Conservation (phyloP, 1,140 invertebrate genomes). For the Drosophila fuyamai region DNA sequence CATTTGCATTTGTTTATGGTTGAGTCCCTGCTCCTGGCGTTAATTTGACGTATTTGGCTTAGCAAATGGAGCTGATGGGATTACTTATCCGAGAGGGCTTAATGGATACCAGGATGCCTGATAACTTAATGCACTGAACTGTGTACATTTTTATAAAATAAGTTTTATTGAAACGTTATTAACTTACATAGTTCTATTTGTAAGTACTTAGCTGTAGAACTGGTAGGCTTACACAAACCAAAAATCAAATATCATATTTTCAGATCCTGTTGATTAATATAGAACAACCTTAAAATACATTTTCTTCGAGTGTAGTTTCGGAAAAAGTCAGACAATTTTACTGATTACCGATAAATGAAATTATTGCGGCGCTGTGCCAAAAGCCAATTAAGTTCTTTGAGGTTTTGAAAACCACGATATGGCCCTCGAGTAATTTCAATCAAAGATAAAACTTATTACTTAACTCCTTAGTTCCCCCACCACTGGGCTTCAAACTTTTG, state of each 20-base stretch:
- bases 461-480: constrained; percentile 5
- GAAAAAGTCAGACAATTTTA: too few relatives aligned
- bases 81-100: not conserved
- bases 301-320: not conserved
- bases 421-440: constrained; percentile 21
- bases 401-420: constrained; percentile 13
- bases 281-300: not conserved
- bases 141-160: too few relatives aligned
- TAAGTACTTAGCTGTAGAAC: too few relatives aligned
- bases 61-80: constrained; percentile 18
- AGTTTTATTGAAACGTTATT: too few relatives aligned
- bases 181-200: too few relatives aligned
- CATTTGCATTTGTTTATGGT: constrained; percentile 50
- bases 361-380: constrained; percentile 1
- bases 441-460: constrained; percentile 39
- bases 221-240: too few relatives aligned
- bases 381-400: constrained; percentile 2
- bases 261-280: too few relatives aligned
- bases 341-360: constrained; percentile 8
- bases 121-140: too few relatives aligned
- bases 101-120: not conserved
- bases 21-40: not conserved
- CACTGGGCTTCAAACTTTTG: constrained; percentile 6
- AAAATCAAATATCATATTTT: too few relatives aligned
- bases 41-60: constrained; percentile 18